Evolutionary conservation across 2,888 invertebrate genomes (phyloP), one percentile per base, ranked within the genome.

Genomic region (Epinotia nisella): DNA sequence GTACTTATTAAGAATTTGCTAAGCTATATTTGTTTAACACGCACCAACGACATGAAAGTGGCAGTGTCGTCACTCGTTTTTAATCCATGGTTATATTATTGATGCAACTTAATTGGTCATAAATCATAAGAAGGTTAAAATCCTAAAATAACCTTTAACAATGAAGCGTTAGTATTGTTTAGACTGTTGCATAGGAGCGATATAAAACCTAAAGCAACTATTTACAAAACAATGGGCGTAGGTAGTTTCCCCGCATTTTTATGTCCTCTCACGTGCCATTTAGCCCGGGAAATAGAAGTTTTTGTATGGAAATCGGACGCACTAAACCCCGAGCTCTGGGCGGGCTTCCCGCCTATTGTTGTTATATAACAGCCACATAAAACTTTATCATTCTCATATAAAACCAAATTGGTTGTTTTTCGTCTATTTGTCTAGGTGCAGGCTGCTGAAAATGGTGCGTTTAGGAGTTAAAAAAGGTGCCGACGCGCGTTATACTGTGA

Each of bases 221-320:
- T 75, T 61, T 79, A 79, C 56, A 71, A 58, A 73, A 82, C 79
- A 79, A 83, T 80, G 81, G 80, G 81, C 84, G 82, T 81, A 83
- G 80, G 86, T 88, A 91, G 89, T 91, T 91, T 88, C 85, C 86
- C 88, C 90, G 89, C 84, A 90, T 87, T 91, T 93, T 93, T 92
- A 93, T 93, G 89, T 88, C 80, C 90, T 89, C 91, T 91, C 91
- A 90, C 93, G 92, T 92, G 90, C 89, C 93, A 93, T 93, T 93
- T 93, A 92, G 88, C 80, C 82, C 89, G 90, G 93, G 93, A 93
- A 93, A 93, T 93, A 90, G 92, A 90, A 92, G 93, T 92, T 93
- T 92, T 92, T 93, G 90, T 90, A 93, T 92, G 92, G 87, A 92
- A 93, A 92, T 93, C 90, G 91, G 91, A 91, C 90, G 92, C 89